Conservation (phyloP, 2,888 invertebrate species). For the Rhabditophanes sp. region DNA sequence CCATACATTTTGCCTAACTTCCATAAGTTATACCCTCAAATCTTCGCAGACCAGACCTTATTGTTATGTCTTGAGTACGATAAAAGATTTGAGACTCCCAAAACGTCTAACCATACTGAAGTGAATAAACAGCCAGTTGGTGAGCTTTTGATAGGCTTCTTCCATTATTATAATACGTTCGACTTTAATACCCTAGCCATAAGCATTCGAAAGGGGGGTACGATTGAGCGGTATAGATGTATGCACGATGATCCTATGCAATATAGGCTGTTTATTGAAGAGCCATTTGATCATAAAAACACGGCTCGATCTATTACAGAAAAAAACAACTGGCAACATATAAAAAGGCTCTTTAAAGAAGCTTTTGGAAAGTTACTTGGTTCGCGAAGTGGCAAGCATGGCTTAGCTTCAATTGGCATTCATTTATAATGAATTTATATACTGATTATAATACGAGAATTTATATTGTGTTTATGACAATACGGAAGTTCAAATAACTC, state of each 20-base stretch:
- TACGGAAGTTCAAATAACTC: too few relatives aligned
- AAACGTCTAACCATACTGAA: too few relatives aligned
- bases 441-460: too few relatives aligned
- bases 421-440: too few relatives aligned
- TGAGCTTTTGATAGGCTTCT: slow-evolving; percentile 36
- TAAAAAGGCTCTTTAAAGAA: slow-evolving; percentile 4
- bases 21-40: slow-evolving; percentile 23
- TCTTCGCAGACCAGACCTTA: slow-evolving; percentile 16
- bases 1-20: slow-evolving; percentile 40
- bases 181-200: slow-evolving; percentile 24
- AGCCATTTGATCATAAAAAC: slow-evolving; percentile 36
- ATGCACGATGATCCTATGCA: slow-evolving; percentile 9
- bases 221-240: slow-evolving; percentile 14
- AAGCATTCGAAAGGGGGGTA: slow-evolving; percentile 15
- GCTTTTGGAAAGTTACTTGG: too few relatives aligned
- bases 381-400: too few relatives aligned
- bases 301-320: slow-evolving; percentile 24
- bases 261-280: slow-evolving; percentile 30
- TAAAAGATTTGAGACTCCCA: too few relatives aligned
- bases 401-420: too few relatives aligned
- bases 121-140: slow-evolving; percentile 20
- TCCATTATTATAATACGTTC: slow-evolving; percentile 34
- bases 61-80: too few relatives aligned
- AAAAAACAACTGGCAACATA: slow-evolving; percentile 3
- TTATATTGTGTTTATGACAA: too few relatives aligned